Evolutionary conservation across 2,113 vertebrate species (phyloP), one percentile per base, ranked within the genome.

Genomic region (Anguilla rostrata): DNA sequence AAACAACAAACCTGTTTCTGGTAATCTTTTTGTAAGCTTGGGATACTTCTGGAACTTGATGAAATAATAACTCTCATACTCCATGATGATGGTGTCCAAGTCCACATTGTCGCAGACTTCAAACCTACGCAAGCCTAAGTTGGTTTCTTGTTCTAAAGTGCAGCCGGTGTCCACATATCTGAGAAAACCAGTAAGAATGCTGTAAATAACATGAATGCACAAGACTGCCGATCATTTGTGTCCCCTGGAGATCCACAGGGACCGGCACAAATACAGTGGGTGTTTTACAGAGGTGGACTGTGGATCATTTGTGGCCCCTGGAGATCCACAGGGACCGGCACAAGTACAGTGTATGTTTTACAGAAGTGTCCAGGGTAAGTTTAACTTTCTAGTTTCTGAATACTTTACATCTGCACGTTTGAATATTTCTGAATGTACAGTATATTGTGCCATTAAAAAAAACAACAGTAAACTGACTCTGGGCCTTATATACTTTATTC

Each of bases 21-120:
- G 43, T 34, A 91, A 85, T 88, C 94, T 99, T 90, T 95, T 98
- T 80, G 97, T 96, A 87, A 99, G 95, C 93, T 97, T 99, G 84
- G 98, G 98, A 89, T 97, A 98, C 89, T 96, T 99, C 79, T 98
- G 96, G 91, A 98, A 99, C 92, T 99, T 99, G 85, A 99, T 90
- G n/a, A 95, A 98, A 92, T 99, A 98, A 92, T 98, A 99, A 88
- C 96, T 98, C 93, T 99, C 98, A 60, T 97, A 99, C 91, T 99
- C 98, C 97, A 97, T 96, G 89, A 99, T 92, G 93, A 99, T 94
- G 81, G 97, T 99, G 92, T 99, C 97, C 90, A 99, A 95, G 87
- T 99, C 98, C 83, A 99, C 34, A 53, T 99, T 99, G 90, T 99
- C 98, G 83, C 98, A 99, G 75, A 99, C 97, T 94, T 98, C 96